Conservation (phyloP, 2,797 vertebrate genomes). For the Anguilla megastoma region DNA sequence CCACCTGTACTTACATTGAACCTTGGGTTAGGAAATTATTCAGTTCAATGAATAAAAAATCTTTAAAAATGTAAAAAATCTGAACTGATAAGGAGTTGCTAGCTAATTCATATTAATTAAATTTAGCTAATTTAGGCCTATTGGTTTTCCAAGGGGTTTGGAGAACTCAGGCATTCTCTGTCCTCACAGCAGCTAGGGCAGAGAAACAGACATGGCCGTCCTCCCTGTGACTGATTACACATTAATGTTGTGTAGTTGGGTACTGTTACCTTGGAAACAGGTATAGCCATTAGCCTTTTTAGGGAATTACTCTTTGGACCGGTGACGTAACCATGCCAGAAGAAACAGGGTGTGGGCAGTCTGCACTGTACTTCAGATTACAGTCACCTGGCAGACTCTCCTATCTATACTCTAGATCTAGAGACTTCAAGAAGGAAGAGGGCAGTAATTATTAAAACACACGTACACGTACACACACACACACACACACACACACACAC, state of each 20-base stretch:
- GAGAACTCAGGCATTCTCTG: not conserved
- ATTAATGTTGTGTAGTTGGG: slow-evolving; percentile 60
- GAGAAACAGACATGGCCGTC: slow-evolving; percentile 22
- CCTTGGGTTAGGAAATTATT: not conserved
- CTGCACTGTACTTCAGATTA: not conserved
- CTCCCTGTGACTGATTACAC: slow-evolving; percentile 67
- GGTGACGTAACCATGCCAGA: not conserved
- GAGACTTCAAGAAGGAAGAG: not conserved
- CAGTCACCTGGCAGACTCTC: not conserved
- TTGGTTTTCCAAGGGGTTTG: not conserved
- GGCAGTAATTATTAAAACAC: not conserved
- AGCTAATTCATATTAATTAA: not conserved
- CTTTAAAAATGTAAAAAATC: not conserved
- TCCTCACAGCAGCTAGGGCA: not conserved
- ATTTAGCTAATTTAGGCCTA: not conserved
- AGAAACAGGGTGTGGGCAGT: not conserved
- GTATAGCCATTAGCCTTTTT: slow-evolving; percentile 76
- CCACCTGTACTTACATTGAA: not conserved
- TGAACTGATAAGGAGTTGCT: not conserved
- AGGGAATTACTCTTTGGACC: slow-evolving; percentile 65
- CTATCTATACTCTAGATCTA: not conserved
- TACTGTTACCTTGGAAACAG: slow-evolving; percentile 69
- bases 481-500: too few species aligned
- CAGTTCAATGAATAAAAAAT: not conserved
- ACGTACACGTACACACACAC: not conserved